These are phyloP conservation scores for Linyphia triangularis DNA, from an alignment of 2,888 invertebrate genomes.

Conservation along the genomic window DNA sequence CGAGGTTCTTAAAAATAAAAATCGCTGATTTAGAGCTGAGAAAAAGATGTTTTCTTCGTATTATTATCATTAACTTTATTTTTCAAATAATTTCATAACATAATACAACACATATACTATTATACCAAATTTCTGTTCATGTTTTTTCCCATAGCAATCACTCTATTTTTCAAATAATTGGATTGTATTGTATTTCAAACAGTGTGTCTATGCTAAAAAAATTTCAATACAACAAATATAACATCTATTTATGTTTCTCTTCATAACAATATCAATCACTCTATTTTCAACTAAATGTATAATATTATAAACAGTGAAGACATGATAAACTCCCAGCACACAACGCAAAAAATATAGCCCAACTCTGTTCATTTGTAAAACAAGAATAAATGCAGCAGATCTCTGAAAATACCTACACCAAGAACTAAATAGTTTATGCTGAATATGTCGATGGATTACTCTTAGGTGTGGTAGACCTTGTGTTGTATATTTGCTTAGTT, in stretches of 20 bases:
- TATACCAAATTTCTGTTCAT: too few species aligned
- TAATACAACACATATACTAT: too few species aligned
- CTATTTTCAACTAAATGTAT: neutral
- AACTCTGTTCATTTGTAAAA: neutral
- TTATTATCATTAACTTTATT: too few species aligned
- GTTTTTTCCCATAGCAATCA: too few species aligned
- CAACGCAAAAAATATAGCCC: neutral
- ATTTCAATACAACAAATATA: neutral
- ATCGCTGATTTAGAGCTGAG: too few species aligned
- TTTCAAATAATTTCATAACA: too few species aligned
- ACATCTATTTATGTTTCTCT: neutral
- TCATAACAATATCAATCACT: neutral
- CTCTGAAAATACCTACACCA: neutral
- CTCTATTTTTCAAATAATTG: neutral
- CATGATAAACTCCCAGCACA: neutral
- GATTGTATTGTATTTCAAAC: too few species aligned
- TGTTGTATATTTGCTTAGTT: slow-evolving; percentile 30
- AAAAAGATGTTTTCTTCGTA: too few species aligned
- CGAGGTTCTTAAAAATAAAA: too few species aligned
- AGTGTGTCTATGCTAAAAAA: neutral
- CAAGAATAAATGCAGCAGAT: neutral
- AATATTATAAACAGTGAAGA: neutral
- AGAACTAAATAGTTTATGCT: neutral
- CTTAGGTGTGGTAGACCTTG: slow-evolving; percentile 66
- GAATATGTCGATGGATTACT: slow-evolving; percentile 51